Conservation (phyloP, 2,113 vertebrate genomes). For the Cariama cristata region DNA sequence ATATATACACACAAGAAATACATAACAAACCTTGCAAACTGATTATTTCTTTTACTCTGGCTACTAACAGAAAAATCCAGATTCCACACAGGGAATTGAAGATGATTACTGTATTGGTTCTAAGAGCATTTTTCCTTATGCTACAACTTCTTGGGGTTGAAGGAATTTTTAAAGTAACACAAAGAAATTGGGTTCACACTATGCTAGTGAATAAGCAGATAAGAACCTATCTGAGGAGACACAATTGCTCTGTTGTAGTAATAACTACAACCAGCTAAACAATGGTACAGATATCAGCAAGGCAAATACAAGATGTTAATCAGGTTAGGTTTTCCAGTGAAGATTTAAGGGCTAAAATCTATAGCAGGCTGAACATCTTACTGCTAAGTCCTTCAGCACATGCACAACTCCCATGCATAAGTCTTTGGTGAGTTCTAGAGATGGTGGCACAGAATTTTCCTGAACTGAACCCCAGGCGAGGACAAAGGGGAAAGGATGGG, state of each 20-base stretch:
- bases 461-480: background rate
- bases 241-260: background rate
- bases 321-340: background rate
- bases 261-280: background rate
- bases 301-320: background rate
- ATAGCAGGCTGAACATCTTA: background rate
- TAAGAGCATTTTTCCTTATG: background rate
- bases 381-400: background rate
- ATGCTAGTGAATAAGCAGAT: background rate
- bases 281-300: background rate
- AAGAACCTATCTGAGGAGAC: background rate
- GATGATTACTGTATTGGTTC: background rate
- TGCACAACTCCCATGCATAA: background rate
- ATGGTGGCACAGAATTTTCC: background rate
- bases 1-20: background rate
- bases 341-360: background rate
- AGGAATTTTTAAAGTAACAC: background rate
- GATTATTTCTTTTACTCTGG: background rate
- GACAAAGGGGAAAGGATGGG: accelerated
- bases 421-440: background rate
- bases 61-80: background rate
- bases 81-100: background rate
- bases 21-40: background rate
- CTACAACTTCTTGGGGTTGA: background rate
- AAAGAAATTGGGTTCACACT: background rate